These are phyloP conservation scores for Dusona sp. DNA, from an alignment of 2,888 invertebrate species.

Conservation along the genomic window DNA sequence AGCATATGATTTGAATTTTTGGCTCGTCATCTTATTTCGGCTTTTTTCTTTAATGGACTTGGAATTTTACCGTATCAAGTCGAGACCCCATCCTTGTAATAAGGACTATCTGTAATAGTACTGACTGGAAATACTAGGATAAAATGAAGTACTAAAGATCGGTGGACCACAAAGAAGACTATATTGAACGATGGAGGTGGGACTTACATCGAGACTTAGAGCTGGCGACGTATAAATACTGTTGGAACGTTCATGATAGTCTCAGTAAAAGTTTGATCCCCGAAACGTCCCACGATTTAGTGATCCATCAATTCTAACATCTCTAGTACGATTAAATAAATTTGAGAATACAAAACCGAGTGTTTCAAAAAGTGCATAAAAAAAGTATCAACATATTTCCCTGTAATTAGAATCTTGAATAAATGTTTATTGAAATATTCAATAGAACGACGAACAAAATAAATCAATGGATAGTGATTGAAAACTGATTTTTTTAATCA, in stretches of 20 bases:
- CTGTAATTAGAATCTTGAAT: not conserved
- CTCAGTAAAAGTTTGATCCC: slow-evolving; percentile 74
- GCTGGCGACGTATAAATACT: slow-evolving; percentile 71
- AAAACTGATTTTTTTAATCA: not conserved
- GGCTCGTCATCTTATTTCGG: not conserved
- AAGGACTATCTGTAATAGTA: slow-evolving; percentile 5
- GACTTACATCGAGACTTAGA: slow-evolving; percentile 42
- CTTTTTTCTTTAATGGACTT: not conserved
- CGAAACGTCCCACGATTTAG: slow-evolving; percentile 50
- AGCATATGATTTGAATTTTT: not conserved
- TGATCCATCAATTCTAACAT: not conserved
- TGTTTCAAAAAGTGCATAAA: not conserved
- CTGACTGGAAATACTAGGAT: slow-evolving; percentile 44
- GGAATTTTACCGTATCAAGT: not conserved
- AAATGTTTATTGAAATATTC: not conserved
- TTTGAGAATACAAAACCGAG: not conserved
- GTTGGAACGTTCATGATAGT: slow-evolving; percentile 67
- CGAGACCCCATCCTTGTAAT: not conserved
- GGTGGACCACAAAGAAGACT: not conserved
- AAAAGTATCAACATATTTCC: no score
- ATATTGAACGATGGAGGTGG: slow-evolving; percentile 69
- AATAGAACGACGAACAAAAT: not conserved
- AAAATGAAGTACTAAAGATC: slow-evolving; percentile 26
- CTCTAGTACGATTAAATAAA: not conserved
- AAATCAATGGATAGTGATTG: not conserved